phyloP scores from a whole-genome alignment of 2,888 invertebrate genomes.

The Strigamia crassipes region DNA sequence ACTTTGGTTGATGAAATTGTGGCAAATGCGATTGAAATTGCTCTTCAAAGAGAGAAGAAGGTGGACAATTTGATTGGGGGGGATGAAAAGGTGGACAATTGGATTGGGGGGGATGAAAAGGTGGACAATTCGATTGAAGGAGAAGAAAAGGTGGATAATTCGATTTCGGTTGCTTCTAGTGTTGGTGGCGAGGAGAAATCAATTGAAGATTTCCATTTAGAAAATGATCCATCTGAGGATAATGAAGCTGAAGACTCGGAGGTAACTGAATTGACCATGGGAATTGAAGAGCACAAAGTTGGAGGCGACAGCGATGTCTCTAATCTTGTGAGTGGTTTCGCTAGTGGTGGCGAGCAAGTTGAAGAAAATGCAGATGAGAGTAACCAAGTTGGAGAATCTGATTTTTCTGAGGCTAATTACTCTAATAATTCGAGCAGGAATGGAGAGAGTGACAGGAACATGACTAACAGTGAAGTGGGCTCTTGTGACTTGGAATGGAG shows the following conservation, averaged over 20 bases:
- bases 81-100: too few species aligned
- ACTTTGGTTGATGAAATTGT: conserved; percentile 43
- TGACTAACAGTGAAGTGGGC: background rate
- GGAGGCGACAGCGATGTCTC: background rate
- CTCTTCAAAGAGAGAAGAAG: background rate
- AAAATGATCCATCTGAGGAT: background rate
- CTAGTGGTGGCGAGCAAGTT: background rate
- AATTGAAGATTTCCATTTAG: background rate
- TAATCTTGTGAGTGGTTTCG: background rate
- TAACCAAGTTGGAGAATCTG: background rate
- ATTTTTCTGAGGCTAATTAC: background rate
- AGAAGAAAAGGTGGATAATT: too few species aligned
- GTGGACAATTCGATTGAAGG: too few species aligned
- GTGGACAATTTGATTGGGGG: background rate
- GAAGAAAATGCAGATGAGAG: background rate
- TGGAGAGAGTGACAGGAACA: background rate
- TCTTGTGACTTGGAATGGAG: background rate
- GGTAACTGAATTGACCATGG: background rate
- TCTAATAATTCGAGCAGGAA: background rate
- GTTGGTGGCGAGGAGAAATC: background rate
- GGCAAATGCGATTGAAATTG: background rate
- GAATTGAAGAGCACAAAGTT: background rate
- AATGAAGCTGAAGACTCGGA: background rate
- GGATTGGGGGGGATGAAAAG: too few species aligned
- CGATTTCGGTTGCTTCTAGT: background rate